Conservation (phyloP, 2,113 vertebrate species). For the Lanius ludovicianus region DNA sequence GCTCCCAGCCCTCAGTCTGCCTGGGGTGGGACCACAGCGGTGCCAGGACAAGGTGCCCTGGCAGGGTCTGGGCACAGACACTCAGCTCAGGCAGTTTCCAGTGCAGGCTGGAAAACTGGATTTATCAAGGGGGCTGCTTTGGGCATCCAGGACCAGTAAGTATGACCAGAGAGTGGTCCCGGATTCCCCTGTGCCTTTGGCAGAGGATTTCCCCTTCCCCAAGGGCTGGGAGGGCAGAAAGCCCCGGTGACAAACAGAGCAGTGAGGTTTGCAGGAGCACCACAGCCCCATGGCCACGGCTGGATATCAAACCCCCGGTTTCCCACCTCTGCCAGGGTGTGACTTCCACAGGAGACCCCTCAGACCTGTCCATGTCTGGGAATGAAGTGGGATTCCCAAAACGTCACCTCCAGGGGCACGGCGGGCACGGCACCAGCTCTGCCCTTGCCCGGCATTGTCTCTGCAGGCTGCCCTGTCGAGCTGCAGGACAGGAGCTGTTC, state of each 20-base stretch:
- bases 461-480: neutral
- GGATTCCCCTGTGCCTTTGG: neutral
- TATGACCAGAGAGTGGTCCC: neutral
- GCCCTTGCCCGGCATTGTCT: neutral
- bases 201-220: neutral
- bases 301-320: neutral
- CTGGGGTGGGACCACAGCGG: rapidly evolving
- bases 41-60: neutral
- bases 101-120: neutral
- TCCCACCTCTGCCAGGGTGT: neutral
- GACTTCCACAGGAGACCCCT: neutral
- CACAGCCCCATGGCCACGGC: rapidly evolving
- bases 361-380: neutral
- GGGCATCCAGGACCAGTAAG: neutral
- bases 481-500: neutral
- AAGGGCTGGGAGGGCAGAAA: neutral
- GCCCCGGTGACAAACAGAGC: neutral
- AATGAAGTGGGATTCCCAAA: neutral
- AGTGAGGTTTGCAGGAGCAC: neutral
- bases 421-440: neutral
- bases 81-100: neutral
- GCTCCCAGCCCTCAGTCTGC: neutral
- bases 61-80: neutral
- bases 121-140: neutral
- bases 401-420: neutral